Base-by-base conservation (phyloP, 92 coral and sea anemone species). In the Siderastrea radians region DNA sequence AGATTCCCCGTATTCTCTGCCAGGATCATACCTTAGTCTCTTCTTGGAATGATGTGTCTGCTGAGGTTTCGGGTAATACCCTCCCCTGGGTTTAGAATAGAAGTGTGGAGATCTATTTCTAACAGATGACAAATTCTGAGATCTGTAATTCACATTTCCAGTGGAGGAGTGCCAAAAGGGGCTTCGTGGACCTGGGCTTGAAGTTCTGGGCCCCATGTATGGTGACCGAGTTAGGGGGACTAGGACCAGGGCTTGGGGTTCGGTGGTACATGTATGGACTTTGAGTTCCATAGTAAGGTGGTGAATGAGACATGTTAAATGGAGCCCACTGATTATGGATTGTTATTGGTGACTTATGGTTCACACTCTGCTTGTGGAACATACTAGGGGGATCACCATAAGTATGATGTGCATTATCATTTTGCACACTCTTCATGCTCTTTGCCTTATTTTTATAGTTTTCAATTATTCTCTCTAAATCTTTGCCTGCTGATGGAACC, bases 401-500 rank as follows among this genome's bases (percentile, higher is more conserved):
- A 50, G 68, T 66, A 78, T 49, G 66, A 53, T 66, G 72, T 80
- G 38, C 55, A 17, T 49, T 55, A 77, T 63, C 44, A 53, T 49
- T 59, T 45, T 86, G 73, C 79, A 65, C 68, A 77, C 72, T 53
- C 83, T 80, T 72, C 79, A 72, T 44, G 50, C 81, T 76, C 38
- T 62, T 79, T 68, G 89, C 93, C 74, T 89, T 89, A 17, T 78
- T 83, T 67, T 77, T 85, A 79, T 89, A 79, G 75, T 77, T 55
- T 62, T 84, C 88, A 43, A 89, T 77, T 55, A 89, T 76, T 48
- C 78, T 69, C 81, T 90, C 90, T 71, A 90, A 78, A 69, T 90
- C 85, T 64, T 64, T 77, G 49, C 69, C 74, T 70, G 79, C 89
- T 84, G 90, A 68, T 45, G 93, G 93, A 63, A 90, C 84, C 73